Base-by-base conservation (phyloP, 53 echinoderm and acorn worm genomes). In the Echinometra lucunter region DNA sequence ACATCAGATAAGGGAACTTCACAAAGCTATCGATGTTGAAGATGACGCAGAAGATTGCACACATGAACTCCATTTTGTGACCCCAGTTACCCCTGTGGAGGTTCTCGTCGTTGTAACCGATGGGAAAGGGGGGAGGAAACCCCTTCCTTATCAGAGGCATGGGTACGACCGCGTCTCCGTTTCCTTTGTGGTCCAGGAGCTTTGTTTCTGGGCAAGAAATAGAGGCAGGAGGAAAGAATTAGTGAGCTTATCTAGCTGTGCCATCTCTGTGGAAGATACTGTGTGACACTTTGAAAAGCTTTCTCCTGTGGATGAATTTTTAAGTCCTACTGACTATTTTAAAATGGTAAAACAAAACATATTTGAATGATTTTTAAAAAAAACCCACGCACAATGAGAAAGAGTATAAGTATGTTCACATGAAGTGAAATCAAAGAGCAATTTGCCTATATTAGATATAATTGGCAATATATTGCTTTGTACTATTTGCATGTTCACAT, bases 41-140 rank as follows among this genome's bases (percentile, higher is more conserved):
- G 66, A 94, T 58, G 12, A 94, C 94, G 38, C 96, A 96, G 66
- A 95, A 55, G 89, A 96, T 92, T 25, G 92, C 95, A 49, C 95
- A 92, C 92, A 96, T 67, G 93, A 83, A 95, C 92, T 96, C 96
- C 81, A 92, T 66, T 78, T 96, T 96, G 88, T 91, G 88, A 38
- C 95, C 96, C 96, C 96, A 96, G 92, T 96, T 96, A 72, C 96
- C 96, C 49, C 83, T 91, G 25, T 89, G 92, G 13, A 95, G 95
- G 66, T 96, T 96, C 89, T 96, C 96, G 32, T 96, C 96, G 37
- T 30, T 89, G 88, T 95, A 82, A 75, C 96, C 95, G 63, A 96
- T 95, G 57, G 96, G 96, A 74, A 88, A 67, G 4, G 96, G 96
- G 30, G 96, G 96, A 60, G 94, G 94, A 45, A 83, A 94, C 66